Evolutionary conservation across 2,888 invertebrate genomes (phyloP), one percentile per base, ranked within the genome.

Genomic region (Microchrysa polita): DNA sequence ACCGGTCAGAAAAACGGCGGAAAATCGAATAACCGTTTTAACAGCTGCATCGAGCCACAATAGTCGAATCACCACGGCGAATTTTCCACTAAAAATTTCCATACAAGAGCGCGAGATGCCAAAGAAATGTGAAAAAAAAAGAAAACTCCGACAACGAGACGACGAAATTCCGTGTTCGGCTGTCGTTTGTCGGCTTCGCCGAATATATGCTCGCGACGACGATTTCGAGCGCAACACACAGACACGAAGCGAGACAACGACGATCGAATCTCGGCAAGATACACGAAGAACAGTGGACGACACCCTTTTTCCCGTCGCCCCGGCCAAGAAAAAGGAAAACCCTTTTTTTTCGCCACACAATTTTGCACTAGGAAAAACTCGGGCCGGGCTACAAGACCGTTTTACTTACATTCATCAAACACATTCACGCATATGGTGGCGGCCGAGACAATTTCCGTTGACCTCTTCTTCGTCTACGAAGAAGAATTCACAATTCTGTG

Each of bases 281-380:
- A 34, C 5, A 61, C 18, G 14, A 23, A 44, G 22, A 48, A n/a
- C 7, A 42, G 63, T 14, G 18, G 48, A 65, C 65, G 44, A 65
- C 65, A 65, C 65, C 65, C 61, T 48, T 65, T 65, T 65, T 65
- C 65, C 65, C 65, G 65, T 65, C 65, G 65, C 65, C 65, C 65
- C 48, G 18, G 9, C 65, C 42, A 48, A 44, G 44, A 34, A 34
- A 34, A 34, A 34, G 27, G 27, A 34, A 34, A 48, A 65, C 44
- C 48, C 42, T 48, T 65, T 61, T n/a, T 65, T 65, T 65, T 22
- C 22, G 20, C n/a, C 16, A 12, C 22, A 22, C 14, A 44, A 44
- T 65, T 65, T 65, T 65, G 44, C 65, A 65, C 65, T 34, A 22
- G 5, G 44, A 44, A 12, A 34, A 7, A 34, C 27, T 34, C 27